Conservation (phyloP, 2,113 vertebrate genomes). For the Campylorhamphus procurvoides region DNA sequence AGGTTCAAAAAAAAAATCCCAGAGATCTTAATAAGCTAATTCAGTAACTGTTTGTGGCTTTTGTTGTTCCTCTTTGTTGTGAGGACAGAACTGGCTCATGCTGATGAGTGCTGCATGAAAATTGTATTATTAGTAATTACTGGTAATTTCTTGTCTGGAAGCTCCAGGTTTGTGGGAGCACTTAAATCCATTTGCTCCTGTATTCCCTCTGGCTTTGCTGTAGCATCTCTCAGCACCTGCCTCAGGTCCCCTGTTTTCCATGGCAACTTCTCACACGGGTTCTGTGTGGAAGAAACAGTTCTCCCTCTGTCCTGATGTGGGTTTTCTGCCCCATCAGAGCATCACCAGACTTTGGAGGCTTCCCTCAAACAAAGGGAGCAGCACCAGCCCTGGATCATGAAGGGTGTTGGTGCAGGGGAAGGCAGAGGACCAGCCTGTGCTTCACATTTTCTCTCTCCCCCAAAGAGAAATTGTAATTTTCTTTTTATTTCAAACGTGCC, state of each 20-base stretch:
- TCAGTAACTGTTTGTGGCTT: constrained; percentile 52
- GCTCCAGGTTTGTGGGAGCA: constrained; percentile 57
- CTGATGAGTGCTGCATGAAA: constrained; percentile 52
- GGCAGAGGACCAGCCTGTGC: not conserved
- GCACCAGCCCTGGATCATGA: not conserved
- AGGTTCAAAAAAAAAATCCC: constrained; percentile 46
- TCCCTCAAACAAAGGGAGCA: not conserved
- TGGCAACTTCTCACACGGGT: constrained; percentile 71
- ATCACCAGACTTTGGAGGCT: not conserved
- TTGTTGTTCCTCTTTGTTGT: constrained; percentile 61
- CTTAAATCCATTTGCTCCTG: constrained; percentile 51
- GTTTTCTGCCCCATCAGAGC: not conserved
- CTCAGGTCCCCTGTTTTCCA: constrained; percentile 72
- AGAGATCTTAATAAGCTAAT: constrained; percentile 48
- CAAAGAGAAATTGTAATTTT: constrained; percentile 36
- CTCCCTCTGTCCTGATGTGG: not conserved
- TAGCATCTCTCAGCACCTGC: not conserved
- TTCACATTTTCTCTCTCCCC: not conserved
- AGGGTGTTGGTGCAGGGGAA: not conserved
- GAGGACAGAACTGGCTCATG: constrained; percentile 35
- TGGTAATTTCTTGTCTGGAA: constrained; percentile 62
- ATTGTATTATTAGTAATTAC: constrained; percentile 68
- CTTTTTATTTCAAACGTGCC: not conserved
- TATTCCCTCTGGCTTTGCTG: constrained; percentile 63
- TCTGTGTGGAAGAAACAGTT: constrained; percentile 54